Base-by-base conservation (phyloP, 2,113 vertebrate species). In the Lophochroa leadbeateri region DNA sequence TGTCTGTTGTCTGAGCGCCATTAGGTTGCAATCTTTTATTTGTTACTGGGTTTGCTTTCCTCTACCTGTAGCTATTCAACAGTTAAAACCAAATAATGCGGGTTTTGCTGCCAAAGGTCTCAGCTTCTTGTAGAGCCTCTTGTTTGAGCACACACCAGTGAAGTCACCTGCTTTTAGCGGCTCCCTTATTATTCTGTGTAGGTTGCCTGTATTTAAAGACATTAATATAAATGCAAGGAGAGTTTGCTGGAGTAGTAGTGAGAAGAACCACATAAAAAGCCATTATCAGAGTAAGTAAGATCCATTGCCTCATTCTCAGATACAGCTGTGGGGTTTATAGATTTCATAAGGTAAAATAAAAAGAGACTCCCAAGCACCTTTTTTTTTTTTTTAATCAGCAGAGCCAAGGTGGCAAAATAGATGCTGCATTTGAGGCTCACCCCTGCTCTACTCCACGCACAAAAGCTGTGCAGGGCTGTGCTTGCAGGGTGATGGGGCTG, bases 371-470 rank as follows among this genome's bases (percentile, higher is more conserved):
- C 49, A 35, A 23, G 44, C 41, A 52, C 53, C 64, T 19, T 77
- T 74, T 78, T 65, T 37, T 67, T 67, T 72, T 58, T 58, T 58
- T 58, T 9, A 20, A 20, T 24, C 76, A 68, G 49, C 35, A 4
- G 52, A 75, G 79, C 2, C 2, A 33, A 65, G 43, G 35, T 43
- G 57, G 37, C 33, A 46, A 44, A 63, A 33, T 4, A 39, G 85
- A 29, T 0, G 2, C 58, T 14, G 13, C 55, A 29, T 52, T 33
- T 31, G 69, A 44, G 69, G 41, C 57, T 90, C 14, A n/a, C 6
- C 61, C 27, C 67, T 41, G 72, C 72, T 39, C 37, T 41, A 1
- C 18, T 58, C 0, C 1, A 9, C 0, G 5, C 24, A 46, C 52
- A 23, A 1, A 4, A 27, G 37, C 72, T 7, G 43, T 11, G 33